These are phyloP conservation scores for Scartelaos histophorus DNA, from an alignment of 2,113 vertebrate species.

Conservation along the genomic window DNA sequence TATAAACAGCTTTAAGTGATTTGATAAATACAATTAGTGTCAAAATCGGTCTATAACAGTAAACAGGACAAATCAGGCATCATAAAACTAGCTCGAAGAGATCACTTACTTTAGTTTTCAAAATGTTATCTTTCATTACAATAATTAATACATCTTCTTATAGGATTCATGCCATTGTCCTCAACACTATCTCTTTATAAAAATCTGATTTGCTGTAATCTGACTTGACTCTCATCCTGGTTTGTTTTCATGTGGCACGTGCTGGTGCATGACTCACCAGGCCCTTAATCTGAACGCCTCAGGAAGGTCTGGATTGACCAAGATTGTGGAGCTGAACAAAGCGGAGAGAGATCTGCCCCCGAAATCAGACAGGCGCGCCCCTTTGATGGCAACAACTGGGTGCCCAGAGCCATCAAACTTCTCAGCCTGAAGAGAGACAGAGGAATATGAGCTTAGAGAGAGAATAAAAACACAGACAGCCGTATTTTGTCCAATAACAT, in stretches of 20 bases:
- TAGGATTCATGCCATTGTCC: background rate
- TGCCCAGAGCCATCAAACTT: conserved; percentile 86
- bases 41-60: too few species aligned
- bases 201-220: conserved; percentile 8
- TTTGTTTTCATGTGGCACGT: conserved; percentile 4
- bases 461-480: background rate
- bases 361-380: conserved; percentile 89
- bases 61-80: background rate
- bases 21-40: too few species aligned
- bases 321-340: conserved; percentile 84
- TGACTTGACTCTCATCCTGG: conserved; percentile 4
- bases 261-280: conserved; percentile 79
- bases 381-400: conserved; percentile 89
- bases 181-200: background rate
- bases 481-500: conserved; percentile 26
- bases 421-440: conserved; percentile 80
- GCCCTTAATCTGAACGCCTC: conserved; percentile 87
- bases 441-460: conserved; percentile 5
- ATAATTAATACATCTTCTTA: background rate
- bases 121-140: background rate
- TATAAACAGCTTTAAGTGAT: too few species aligned
- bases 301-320: conserved; percentile 90
- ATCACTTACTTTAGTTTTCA: background rate
- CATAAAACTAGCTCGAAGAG: background rate
- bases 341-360: conserved; percentile 88